Conservation (phyloP, 2,888 invertebrate genomes). For the Hypomecis atomaria region DNA sequence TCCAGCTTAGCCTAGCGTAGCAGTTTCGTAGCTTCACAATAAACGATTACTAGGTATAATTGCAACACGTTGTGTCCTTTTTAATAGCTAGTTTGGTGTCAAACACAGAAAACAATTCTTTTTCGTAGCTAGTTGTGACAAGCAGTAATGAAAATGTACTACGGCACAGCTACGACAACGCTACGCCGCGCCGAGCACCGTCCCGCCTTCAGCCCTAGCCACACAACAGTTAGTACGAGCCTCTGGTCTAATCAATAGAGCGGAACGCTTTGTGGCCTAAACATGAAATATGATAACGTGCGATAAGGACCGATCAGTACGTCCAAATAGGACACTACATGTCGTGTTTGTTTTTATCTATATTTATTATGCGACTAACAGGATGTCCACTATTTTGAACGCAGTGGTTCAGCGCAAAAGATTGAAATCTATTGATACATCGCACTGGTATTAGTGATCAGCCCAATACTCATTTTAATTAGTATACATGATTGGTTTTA, state of each 20-base stretch:
- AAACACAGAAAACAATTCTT: too few relatives aligned
- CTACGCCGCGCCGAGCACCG: not conserved
- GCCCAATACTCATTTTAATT: too few relatives aligned
- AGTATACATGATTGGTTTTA: too few relatives aligned
- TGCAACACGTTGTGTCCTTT: too few relatives aligned
- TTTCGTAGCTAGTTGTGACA: too few relatives aligned
- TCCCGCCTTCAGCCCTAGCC: not conserved
- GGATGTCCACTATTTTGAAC: not conserved
- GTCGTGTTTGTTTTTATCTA: conserved; percentile 17
- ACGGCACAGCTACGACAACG: conserved; percentile 6
- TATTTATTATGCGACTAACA: conserved; percentile 1
- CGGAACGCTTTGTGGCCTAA: conserved; percentile 31
- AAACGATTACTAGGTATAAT: too few relatives aligned
- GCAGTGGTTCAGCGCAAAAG: conserved; percentile 8
- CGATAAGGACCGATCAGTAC: conserved; percentile 21
- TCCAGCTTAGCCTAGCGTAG: too few relatives aligned
- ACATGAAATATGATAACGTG: conserved; percentile 15
- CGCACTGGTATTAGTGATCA: too few relatives aligned
- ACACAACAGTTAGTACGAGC: conserved; percentile 5
- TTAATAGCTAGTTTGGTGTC: too few relatives aligned
- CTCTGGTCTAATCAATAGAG: conserved; percentile 28
- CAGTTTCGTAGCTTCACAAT: too few relatives aligned
- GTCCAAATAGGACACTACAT: conserved; percentile 14
- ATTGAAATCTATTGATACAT: too few relatives aligned
- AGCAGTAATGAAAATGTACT: not conserved